These are phyloP conservation scores for Ammodytes marinus DNA, from an alignment of 2,113 vertebrate genomes.

Conservation along the genomic window DNA sequence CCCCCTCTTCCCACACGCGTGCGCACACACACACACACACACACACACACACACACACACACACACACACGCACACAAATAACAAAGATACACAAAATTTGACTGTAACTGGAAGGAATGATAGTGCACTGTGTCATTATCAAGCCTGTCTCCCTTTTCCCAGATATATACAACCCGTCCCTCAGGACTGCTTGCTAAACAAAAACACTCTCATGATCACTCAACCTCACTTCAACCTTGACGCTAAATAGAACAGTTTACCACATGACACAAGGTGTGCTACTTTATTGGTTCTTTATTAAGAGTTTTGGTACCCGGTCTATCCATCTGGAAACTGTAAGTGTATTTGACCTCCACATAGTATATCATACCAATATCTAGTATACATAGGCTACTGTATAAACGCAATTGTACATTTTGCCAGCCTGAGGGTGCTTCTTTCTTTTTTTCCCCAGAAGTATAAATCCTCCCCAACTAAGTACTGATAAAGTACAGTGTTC, in stretches of 20 bases:
- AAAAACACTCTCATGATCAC: conserved; percentile 62
- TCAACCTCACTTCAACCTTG: conserved; percentile 59
- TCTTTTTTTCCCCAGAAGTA: conserved; percentile 47
- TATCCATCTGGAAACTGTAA: background rate
- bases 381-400: background rate
- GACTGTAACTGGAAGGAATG: conserved; percentile 58
- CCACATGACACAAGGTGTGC: conserved; percentile 36
- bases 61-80: background rate
- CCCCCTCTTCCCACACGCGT: conserved; percentile 33
- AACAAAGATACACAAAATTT: conserved; percentile 36
- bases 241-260: conserved; percentile 56
- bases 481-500: conserved; percentile 31
- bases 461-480: conserved; percentile 56
- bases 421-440: conserved; percentile 28
- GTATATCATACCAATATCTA: background rate
- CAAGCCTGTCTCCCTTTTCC: conserved; percentile 61
- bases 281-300: conserved; percentile 1
- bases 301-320: background rate
- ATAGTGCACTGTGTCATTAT: conserved; percentile 63
- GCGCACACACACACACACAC: conserved; percentile 7
- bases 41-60: conserved; percentile 33
- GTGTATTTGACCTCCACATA: background rate
- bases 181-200: conserved; percentile 55
- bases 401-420: background rate
- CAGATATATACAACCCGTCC: conserved; percentile 60